Percentiles rank a stretch among this genome's conserved stretches.
Evolutionary conservation across 2,888 invertebrate species (phyloP).

Genomic region (Plutella xylostella): DNA sequence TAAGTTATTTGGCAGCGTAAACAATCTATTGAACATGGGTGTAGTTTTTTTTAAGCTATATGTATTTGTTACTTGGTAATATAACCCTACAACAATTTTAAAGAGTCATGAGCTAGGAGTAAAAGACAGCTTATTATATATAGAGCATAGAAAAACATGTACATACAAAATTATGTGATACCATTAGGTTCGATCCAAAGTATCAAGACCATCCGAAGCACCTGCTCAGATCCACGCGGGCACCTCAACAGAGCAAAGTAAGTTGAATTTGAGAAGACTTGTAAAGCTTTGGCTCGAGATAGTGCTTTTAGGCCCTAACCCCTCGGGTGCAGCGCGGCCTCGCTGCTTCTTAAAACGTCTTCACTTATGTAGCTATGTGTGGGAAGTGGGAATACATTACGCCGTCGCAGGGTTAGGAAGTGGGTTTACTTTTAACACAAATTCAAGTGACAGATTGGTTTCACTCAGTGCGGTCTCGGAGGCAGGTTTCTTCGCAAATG

Average conservation of each 20-base stretch:
- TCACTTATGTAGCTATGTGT: conserved; percentile 56
- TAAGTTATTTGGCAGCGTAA: no score
- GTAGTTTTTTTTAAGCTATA: no score
- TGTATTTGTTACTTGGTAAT: no score
- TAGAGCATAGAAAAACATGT: no score
- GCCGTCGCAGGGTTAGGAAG: conserved; percentile 59
- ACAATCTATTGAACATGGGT: no score
- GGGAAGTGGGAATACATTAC: conserved; percentile 64
- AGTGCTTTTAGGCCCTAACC: conserved; percentile 72
- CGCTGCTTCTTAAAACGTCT: conserved; percentile 69
- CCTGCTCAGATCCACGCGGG: conserved; percentile 42
- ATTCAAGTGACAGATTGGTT: conserved; percentile 67
- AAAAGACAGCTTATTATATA: no score
- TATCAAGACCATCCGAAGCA: conserved; percentile 31
- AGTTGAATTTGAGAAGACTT: conserved; percentile 71
- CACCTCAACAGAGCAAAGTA: conserved; percentile 63
- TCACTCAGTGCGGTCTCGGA: conserved; percentile 43
- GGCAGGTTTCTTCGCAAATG: no score
- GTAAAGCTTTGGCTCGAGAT: conserved; percentile 69
- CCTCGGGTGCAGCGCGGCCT: conserved; percentile 68
- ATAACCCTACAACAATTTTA: no score
- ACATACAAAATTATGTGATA: no score
- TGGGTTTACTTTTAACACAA: conserved; percentile 66
- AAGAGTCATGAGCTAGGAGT: no score
- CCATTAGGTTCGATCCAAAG: conserved; percentile 15